Base-by-base conservation (phyloP, 2,113 vertebrate species). In the Phalacrocorax pelagicus region DNA sequence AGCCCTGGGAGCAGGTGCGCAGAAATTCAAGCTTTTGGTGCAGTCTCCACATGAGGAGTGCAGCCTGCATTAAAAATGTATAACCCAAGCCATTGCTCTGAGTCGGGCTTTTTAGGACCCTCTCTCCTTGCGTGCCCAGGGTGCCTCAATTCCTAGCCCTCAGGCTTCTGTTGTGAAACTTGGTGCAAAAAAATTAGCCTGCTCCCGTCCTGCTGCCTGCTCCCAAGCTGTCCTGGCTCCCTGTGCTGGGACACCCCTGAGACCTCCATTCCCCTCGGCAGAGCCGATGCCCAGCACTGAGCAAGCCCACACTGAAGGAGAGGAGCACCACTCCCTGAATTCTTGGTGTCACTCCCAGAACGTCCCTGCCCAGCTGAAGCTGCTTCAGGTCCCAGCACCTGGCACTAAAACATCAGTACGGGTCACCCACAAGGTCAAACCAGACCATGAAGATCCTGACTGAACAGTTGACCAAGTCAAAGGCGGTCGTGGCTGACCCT, bases 261-360 rank as follows among this genome's bases (percentile, higher is more conserved):
- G 0, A 40, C 58, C 66, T 49, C 67, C 0, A 0, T 26, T 79
- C 23, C 63, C 15, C 42, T 30, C 11, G 2, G 23, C 66, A 51
- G n/a, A 67, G 52, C n/a, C 1, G 0, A 17, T 66, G 84, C 46
- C 47, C 47, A 66, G 63, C 0, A 0, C 63, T 0, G 0, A 40
- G 54, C 44, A 80, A 92, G 61, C 54, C 54, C 82, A 52, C 54
- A 55, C 54, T 30, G 59, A 65, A 80, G 71, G 54, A 90, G 2
- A 34, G 21, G 19, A 72, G 44, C 77, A 71, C 6, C 3, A 2
- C 51, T 38, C 90, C 69, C 46, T 21, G 34, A 62, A n/a, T 65
- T 73, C 49, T 42, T 82, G 58, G 29, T 69, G 78, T 34, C 38
- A 59, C 32, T 70, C 63, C 40, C 69, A 78, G 36, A 87, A 55